Conservation (phyloP, 64 coral and sea anemone genomes). For the Montipora efflorescens region DNA sequence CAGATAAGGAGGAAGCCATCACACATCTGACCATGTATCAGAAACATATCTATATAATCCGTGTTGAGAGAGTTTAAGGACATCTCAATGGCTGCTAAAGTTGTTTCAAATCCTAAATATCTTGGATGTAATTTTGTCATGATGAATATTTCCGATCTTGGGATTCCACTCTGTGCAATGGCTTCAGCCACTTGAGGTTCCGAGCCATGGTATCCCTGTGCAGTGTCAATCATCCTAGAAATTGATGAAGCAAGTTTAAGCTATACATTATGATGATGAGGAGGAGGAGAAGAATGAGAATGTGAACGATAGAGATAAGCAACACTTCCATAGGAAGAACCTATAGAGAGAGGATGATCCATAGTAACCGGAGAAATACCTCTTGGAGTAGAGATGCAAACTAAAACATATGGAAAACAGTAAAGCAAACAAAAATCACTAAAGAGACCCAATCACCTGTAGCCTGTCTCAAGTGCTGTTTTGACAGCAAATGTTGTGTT, state of each 20-base stretch:
- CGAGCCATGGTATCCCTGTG: slow-evolving; percentile 83
- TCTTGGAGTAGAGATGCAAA: too few relatives aligned
- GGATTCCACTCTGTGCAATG: slow-evolving; percentile 78
- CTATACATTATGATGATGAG: neutral
- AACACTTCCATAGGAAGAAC: too few relatives aligned
- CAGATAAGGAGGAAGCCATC: slow-evolving; percentile 76
- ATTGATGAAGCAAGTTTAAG: neutral
- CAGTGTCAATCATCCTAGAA: slow-evolving; percentile 93
- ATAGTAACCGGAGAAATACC: too few relatives aligned
- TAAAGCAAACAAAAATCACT: neutral
- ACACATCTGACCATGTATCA: slow-evolving; percentile 87
- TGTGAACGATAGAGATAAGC: too few relatives aligned
- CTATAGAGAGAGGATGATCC: too few relatives aligned
- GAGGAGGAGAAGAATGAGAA: neutral
- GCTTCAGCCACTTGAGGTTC: slow-evolving; percentile 80
- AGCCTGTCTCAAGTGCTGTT: slow-evolving; percentile 73
- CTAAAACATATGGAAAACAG: neutral
- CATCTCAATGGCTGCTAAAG: slow-evolving; percentile 73
- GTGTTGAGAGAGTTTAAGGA: slow-evolving; percentile 81
- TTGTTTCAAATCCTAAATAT: slow-evolving; percentile 86
- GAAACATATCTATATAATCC: slow-evolving; percentile 98
- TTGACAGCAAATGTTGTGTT: slow-evolving; percentile 84
- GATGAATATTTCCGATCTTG: slow-evolving; percentile 86
- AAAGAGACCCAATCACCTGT: slow-evolving; percentile 55
- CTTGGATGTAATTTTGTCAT: slow-evolving; percentile 95